phyloP scores from a whole-genome alignment of 2,113 vertebrate genomes.

The Anas platyrhynchos region DNA sequence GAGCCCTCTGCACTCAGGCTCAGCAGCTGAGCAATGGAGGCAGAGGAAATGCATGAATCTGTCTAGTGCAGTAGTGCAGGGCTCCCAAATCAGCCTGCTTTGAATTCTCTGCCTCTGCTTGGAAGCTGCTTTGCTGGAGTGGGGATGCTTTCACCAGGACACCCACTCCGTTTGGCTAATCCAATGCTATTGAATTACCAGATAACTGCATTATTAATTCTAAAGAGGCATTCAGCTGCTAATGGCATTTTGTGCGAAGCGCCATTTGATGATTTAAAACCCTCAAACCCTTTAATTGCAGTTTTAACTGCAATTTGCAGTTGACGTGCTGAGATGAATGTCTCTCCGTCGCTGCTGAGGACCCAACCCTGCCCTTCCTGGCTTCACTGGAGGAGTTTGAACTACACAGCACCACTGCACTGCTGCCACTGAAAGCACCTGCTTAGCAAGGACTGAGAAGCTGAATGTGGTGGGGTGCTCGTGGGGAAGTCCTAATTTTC shows the following conservation, averaged over 20 bases:
- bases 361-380: neutral
- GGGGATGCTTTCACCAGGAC: neutral
- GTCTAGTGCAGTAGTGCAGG: neutral
- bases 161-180: neutral
- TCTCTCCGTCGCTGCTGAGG: neutral
- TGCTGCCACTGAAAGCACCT: neutral
- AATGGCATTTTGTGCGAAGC: neutral
- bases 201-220: neutral
- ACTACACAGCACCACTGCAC: neutral
- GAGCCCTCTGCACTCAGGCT: neutral
- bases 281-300: neutral
- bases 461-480: rapidly evolving
- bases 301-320: neutral
- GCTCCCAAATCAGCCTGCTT: neutral
- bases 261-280: neutral
- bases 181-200: neutral
- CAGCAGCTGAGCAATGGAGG: rapidly evolving
- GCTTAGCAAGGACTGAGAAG: neutral
- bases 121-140: neutral
- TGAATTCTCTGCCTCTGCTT: neutral
- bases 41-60: rapidly evolving
- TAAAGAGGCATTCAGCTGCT: neutral
- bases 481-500: neutral
- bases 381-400: neutral
- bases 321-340: neutral